These are phyloP conservation scores for Brachypalpus laphriformis DNA, from an alignment of 2,888 invertebrate genomes.

Conservation along the genomic window DNA sequence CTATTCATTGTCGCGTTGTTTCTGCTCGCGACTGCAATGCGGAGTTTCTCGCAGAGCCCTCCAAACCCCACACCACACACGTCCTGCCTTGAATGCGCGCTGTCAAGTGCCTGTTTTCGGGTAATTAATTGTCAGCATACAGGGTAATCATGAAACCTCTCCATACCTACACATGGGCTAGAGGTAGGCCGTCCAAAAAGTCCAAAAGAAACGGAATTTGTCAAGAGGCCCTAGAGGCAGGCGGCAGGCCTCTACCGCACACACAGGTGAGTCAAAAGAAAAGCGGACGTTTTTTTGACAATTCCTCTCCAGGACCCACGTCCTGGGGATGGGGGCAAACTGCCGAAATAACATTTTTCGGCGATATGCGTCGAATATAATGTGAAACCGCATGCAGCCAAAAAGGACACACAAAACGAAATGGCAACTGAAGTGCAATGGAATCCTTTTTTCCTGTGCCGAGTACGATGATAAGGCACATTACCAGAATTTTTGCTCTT, in stretches of 20 bases:
- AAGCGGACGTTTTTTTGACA: background rate
- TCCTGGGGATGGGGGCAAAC: background rate
- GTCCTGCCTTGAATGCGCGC: slow-evolving; percentile 58
- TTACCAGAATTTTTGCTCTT: slow-evolving; percentile 60
- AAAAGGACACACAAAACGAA: slow-evolving; percentile 58
- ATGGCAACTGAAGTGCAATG: slow-evolving; percentile 65
- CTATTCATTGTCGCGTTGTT: slow-evolving; percentile 25
- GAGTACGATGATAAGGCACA: slow-evolving; percentile 4
- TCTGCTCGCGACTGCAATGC: slow-evolving; percentile 56
- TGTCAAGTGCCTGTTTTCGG: slow-evolving; percentile 72
- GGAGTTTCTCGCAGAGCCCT: slow-evolving; percentile 4
- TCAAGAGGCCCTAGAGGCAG: slow-evolving; percentile 68
- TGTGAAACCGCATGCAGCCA: slow-evolving; percentile 60
- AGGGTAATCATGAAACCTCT: slow-evolving; percentile 36
- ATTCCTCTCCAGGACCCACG: background rate
- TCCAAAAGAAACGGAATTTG: slow-evolving; percentile 62
- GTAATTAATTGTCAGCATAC: slow-evolving; percentile 71
- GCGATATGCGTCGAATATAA: slow-evolving; percentile 37
- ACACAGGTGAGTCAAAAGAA: slow-evolving; percentile 63
- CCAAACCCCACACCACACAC: background rate
- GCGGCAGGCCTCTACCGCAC: background rate
- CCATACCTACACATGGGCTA: slow-evolving; percentile 10
- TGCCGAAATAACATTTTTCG: slow-evolving; percentile 60
- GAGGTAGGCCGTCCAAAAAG: background rate
- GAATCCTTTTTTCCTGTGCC: slow-evolving; percentile 1